Evolutionary conservation across 2,113 vertebrate genomes (phyloP).

Genomic region (Hepsetus odoe): DNA sequence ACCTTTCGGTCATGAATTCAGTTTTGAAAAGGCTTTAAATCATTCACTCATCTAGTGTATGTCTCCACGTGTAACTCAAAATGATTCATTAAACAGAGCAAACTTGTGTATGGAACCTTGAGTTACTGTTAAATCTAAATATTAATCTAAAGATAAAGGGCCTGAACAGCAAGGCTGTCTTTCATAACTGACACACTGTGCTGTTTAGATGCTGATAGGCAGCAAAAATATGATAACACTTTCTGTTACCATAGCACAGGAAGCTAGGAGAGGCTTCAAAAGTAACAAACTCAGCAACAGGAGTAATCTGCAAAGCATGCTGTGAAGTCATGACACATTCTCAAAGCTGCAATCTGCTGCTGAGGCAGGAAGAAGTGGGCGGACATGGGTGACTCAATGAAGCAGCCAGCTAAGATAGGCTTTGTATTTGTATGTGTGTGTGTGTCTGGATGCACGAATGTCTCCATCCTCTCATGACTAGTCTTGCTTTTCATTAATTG

Average conservation of each 20-base stretch:
- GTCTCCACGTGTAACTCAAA: conserved; percentile 1
- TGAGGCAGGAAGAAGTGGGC: conserved; percentile 63
- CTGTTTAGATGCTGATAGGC: conserved; percentile 14
- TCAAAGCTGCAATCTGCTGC: conserved; percentile 49
- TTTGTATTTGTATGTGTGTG: background rate
- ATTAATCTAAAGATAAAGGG: background rate
- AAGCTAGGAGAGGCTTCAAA: conserved; percentile 47
- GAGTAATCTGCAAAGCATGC: conserved; percentile 59
- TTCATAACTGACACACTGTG: background rate
- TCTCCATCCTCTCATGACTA: background rate
- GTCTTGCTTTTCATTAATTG: background rate
- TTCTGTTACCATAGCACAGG: conserved; percentile 36
- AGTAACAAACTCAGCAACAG: conserved; percentile 53
- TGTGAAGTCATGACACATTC: conserved; percentile 54
- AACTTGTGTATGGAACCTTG: background rate
- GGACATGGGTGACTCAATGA: conserved; percentile 81
- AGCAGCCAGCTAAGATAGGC: conserved; percentile 73
- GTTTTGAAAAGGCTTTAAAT: background rate
- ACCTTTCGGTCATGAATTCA: conserved; percentile 33
- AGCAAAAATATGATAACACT: conserved; percentile 20
- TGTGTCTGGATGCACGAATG: conserved; percentile 10
- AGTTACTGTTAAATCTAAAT: background rate
- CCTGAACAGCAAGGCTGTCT: background rate
- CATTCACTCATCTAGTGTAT: background rate
- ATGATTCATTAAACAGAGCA: background rate